Conservation (phyloP, 2,113 vertebrate genomes). For the Oryzias javanicus region DNA sequence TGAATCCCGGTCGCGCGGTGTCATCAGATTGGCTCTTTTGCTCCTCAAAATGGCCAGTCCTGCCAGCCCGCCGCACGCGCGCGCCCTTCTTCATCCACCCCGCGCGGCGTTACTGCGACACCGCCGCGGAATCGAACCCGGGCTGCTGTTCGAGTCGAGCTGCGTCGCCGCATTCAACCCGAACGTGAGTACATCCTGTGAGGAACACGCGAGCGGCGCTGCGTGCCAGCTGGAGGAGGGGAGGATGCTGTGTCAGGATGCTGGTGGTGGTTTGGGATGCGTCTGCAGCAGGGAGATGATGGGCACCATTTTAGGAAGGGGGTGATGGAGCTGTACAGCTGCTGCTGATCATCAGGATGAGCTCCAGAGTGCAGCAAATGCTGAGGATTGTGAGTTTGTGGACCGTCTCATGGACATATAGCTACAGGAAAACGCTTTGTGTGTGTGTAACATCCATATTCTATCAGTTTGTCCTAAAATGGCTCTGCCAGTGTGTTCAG, state of each 20-base stretch:
- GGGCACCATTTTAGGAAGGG: slow-evolving; percentile 63
- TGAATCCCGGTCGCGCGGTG: slow-evolving; percentile 39
- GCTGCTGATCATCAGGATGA: slow-evolving; percentile 3
- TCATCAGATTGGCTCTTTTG: slow-evolving; percentile 57
- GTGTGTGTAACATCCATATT: no score
- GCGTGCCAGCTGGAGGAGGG: neutral
- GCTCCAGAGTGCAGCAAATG: neutral
- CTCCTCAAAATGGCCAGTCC: slow-evolving; percentile 69
- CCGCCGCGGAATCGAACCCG: slow-evolving; percentile 29
- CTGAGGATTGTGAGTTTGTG: slow-evolving; percentile 3
- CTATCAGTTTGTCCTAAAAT: no score
- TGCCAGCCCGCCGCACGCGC: slow-evolving; percentile 53
- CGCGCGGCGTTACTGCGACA: slow-evolving; percentile 64
- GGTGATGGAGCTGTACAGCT: slow-evolving; percentile 10
- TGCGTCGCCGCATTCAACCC: slow-evolving; percentile 16
- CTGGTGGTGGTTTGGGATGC: slow-evolving; percentile 24
- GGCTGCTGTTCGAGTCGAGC: slow-evolving; percentile 10
- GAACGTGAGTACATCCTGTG: slow-evolving; percentile 48
- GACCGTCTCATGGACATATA: neutral
- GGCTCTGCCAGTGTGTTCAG: no score
- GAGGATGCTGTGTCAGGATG: slow-evolving; percentile 6
- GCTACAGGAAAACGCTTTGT: neutral
- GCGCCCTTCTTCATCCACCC: slow-evolving; percentile 46
- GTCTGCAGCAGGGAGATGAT: slow-evolving; percentile 57
- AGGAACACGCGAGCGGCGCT: neutral